Conservation (phyloP, 92 coral and sea anemone genomes). For the Actinostola sp. region DNA sequence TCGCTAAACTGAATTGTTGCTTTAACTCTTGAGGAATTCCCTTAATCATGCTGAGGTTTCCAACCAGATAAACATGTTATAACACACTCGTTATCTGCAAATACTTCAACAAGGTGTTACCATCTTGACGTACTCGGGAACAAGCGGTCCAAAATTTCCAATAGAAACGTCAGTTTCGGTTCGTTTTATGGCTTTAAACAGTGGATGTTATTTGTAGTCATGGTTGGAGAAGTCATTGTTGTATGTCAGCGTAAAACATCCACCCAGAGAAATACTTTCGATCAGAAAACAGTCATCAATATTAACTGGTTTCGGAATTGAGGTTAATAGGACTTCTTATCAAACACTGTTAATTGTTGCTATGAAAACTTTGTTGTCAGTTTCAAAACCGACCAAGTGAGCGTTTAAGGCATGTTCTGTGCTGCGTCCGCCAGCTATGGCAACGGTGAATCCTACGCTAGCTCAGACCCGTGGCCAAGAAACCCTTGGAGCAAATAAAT, state of each 20-base stretch:
- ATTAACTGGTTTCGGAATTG: constrained; percentile 25
- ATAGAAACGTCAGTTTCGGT: background rate
- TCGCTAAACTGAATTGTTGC: background rate
- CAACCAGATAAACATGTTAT: background rate
- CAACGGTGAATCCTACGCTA: no score
- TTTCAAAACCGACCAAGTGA: background rate
- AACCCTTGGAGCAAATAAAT: background rate
- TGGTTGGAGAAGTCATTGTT: background rate
- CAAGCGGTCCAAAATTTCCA: background rate
- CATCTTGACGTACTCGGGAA: background rate
- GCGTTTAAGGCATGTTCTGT: no score
- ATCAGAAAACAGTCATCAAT: constrained; percentile 8
- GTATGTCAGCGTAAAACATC: background rate
- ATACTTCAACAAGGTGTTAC: background rate
- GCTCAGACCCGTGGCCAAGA: no score
- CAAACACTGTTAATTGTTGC: constrained; percentile 18
- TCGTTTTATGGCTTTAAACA: no score
- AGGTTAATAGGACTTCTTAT: constrained; percentile 16
- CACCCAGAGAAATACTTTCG: no score
- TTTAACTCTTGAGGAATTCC: no score
- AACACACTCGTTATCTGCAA: background rate
- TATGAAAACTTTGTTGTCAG: constrained; percentile 18
- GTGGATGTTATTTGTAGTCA: no score
- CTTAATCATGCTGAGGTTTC: constrained; percentile 9
- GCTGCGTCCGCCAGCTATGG: background rate